Evolutionary conservation across 2,888 invertebrate species (phyloP).

Genomic region (Nymphalis urticae): DNA sequence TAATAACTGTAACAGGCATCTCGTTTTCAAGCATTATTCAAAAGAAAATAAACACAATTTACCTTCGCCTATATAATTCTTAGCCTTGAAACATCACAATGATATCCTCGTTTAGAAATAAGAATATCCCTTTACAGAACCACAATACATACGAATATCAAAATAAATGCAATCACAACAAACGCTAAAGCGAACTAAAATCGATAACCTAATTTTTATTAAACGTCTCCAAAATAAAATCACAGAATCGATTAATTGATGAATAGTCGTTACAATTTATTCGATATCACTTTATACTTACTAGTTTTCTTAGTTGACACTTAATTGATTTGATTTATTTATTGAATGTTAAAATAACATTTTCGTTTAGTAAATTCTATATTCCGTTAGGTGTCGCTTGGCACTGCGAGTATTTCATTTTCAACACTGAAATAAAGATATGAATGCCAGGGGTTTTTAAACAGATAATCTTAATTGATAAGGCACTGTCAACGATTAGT

Average conservation of each 20-base stretch:
- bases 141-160: not conserved
- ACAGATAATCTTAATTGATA: slow-evolving; percentile 76
- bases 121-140: not conserved
- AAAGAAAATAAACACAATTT: slow-evolving; percentile 11
- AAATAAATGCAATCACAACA: slow-evolving; percentile 9
- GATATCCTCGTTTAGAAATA: not conserved
- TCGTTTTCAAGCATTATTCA: not conserved
- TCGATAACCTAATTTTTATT: slow-evolving; percentile 4
- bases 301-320: slow-evolving; percentile 9
- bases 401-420: slow-evolving; percentile 51
- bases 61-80: not conserved
- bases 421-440: slow-evolving; percentile 67
- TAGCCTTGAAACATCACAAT: slow-evolving; percentile 11
- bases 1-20: slow-evolving; percentile 2
- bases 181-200: slow-evolving; percentile 3
- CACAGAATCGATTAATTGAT: slow-evolving; percentile 23
- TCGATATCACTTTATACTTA: slow-evolving; percentile 31
- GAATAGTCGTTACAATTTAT: not conserved
- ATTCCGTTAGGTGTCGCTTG: slow-evolving; percentile 41
- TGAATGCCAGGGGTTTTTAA: slow-evolving; percentile 69
- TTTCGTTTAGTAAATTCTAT: slow-evolving; percentile 18
- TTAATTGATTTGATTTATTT: slow-evolving; percentile 15
- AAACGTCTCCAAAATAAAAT: not conserved
- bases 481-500: slow-evolving; percentile 66
- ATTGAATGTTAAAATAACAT: slow-evolving; percentile 25